phyloP scores from a whole-genome alignment of 2,113 vertebrate species.

The Neogobius melanostomus region DNA sequence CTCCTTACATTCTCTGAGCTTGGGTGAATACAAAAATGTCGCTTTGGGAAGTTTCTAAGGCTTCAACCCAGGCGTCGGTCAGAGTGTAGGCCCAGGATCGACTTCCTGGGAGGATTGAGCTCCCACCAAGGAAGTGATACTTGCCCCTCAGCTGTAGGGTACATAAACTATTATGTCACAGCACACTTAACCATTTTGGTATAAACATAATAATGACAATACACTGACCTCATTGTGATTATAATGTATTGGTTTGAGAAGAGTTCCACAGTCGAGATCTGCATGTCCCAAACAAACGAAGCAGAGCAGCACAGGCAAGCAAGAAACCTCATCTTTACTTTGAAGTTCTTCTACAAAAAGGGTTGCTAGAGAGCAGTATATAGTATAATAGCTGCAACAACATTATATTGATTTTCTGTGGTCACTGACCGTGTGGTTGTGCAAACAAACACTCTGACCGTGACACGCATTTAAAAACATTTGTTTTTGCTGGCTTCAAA shows the following conservation, averaged over 20 bases:
- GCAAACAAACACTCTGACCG: neutral
- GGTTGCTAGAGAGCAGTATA: neutral
- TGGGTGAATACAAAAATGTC: slow-evolving; percentile 52
- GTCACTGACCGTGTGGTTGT: slow-evolving; percentile 4
- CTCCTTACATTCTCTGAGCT: slow-evolving; percentile 54
- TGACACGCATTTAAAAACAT: too few species aligned
- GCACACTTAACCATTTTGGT: too few species aligned
- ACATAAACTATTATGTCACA: too few species aligned
- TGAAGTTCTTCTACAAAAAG: neutral
- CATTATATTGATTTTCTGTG: neutral
- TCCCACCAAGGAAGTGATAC: slow-evolving; percentile 29
- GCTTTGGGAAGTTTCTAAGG: slow-evolving; percentile 36
- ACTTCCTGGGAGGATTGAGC: slow-evolving; percentile 62
- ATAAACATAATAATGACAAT: too few species aligned
- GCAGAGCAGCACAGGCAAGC: neutral
- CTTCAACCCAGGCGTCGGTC: slow-evolving; percentile 40
- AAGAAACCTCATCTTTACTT: neutral
- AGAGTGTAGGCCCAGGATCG: slow-evolving; percentile 52
- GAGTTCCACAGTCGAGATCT: too few species aligned
- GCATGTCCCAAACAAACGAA: too few species aligned
- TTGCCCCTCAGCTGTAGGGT: neutral
- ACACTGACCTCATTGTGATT: neutral
- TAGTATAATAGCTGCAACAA: neutral
- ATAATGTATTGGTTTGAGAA: neutral
- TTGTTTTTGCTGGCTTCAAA: too few species aligned